Evolutionary conservation across 2,888 invertebrate genomes (phyloP), one percentile per base, ranked within the genome.

Genomic region (Hirtodrosophila cameraria): DNA sequence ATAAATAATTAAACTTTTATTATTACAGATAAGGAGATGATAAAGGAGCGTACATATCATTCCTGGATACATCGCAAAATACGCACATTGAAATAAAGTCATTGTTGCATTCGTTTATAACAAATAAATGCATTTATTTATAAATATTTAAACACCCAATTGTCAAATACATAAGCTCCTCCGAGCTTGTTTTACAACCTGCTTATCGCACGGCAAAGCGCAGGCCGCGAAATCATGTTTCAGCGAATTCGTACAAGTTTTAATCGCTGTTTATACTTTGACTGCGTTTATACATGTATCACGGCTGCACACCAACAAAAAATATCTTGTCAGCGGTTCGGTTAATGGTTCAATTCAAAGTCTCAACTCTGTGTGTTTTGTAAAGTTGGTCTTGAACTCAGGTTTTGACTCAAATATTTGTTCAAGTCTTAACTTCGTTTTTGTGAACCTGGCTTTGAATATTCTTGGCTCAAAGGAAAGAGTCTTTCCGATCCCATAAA

Each of bases 41-140:
- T 70, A 11, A 89, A 83, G 45, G 88, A 89, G 15, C 87, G 80
- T 11, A 67, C 83, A 1, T 90, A 90, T 61, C 87, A 88, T 55
- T 68, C 76, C 23, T 90, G 90, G 89, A 36, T 88, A 2, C 90
- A 90, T 75, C 87, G 83, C 23, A 89, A 90, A 77, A 88, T 90
- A 11, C 75, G 79, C 36, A 83, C 89, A 9, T 68, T 78, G 1
- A 81, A 70, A 35, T 75, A 20, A 67, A 13, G 18, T 15, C 5
- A n/a, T 1, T 12, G 8, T 3, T 20, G 6, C 8, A 27, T 13
- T 23, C 27, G 12, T 5, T 50, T 30, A 43, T 35, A 13, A n/a
- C 9, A n/a, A 16, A 28, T 53, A 12, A 23, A 54, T 41, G 13
- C 8, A 28, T 20, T 35, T 27, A 28, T 50, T 59, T 62, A 35